Base-by-base conservation (phyloP, 2,888 invertebrate genomes). In the Diaperis boleti region DNA sequence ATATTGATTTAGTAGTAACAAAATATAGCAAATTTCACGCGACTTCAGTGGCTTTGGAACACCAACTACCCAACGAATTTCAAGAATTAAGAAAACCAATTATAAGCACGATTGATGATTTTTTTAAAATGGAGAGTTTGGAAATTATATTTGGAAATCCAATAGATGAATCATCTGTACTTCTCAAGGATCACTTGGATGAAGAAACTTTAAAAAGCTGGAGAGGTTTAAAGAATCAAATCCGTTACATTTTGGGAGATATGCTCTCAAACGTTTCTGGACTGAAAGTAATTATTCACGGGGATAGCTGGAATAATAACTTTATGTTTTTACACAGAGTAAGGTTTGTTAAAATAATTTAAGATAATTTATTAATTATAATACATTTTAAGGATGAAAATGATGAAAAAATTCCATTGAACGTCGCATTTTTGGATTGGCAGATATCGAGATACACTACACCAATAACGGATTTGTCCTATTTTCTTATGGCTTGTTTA, bases 271-370 rank as follows among this genome's bases (percentile, higher is more conserved):
- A 37, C 15, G 3, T 39, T 10, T 7, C 17, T 11, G 39, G 49
- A 5, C 4, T 59, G n/a, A 37, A 33, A 13, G 72, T 74, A 13
- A 64, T 77, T 17, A 44, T 66, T 6, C 76, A 76, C 56, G 75
- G 75, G 3, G 76, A 76, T 62, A 71, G 68, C 42, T 74, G 73
- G 72, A 69, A 66, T 15, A 71, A 73, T 50, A 77, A 77, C 59
- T 69, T 76, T 18, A 65, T 77, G 66, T 75, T 73, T 57, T 72
- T 71, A 60, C 74, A 71, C 63, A 60, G 70, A 31, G 74, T 73
- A 57, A 63, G 68, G 60, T n/a, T n/a, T 14, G 2, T 1, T 20
- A 20, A 4, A 26, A 11, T 14, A 3, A 11, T 18, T 14, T 41
- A 11, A 18, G 15, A 41, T 11, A 14, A 17, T 35, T 33, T 15